These are phyloP conservation scores for Penaeus chinensis DNA, from an alignment of 1,140 invertebrate species.

Conservation along the genomic window DNA sequence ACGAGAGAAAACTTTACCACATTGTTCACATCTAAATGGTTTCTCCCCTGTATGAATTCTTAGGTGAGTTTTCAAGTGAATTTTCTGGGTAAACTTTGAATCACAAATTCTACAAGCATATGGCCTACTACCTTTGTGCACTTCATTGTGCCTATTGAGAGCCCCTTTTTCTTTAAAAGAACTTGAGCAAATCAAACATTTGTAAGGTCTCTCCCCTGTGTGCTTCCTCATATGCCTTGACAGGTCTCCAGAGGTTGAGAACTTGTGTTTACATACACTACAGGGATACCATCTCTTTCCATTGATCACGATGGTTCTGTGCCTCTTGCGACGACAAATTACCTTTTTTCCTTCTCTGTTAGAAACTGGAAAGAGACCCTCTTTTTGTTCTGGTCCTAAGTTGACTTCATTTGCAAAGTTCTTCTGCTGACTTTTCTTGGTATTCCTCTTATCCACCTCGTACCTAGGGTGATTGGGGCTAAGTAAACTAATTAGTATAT, in stretches of 20 bases:
- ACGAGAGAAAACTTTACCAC: conserved; percentile 21
- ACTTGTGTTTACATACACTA: conserved; percentile 1
- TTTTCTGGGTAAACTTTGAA: conserved; percentile 8
- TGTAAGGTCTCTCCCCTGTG: conserved; percentile 2
- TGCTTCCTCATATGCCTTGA: neutral
- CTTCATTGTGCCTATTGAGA: neutral
- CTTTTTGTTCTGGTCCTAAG: too few species aligned
- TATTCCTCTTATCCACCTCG: too few species aligned
- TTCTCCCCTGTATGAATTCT: conserved; percentile 30
- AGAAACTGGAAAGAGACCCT: too few species aligned
- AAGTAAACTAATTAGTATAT: too few species aligned
- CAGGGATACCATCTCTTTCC: conserved; percentile 25
- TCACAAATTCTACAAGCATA: neutral
- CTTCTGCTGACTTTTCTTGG: too few species aligned
- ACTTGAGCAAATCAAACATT: neutral
- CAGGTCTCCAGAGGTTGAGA: conserved; percentile 6
- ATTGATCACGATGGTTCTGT: neutral
- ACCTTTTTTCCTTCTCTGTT: too few species aligned
- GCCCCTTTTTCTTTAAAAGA: neutral
- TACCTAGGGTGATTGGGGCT: too few species aligned
- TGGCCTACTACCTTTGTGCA: conserved; percentile 20
- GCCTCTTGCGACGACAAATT: too few species aligned
- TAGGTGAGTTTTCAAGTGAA: conserved; percentile 12
- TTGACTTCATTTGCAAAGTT: too few species aligned
- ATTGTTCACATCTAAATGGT: conserved; percentile 15